phyloP scores from a whole-genome alignment of 2,113 vertebrate genomes.

The Entomyzon cyanotis region DNA sequence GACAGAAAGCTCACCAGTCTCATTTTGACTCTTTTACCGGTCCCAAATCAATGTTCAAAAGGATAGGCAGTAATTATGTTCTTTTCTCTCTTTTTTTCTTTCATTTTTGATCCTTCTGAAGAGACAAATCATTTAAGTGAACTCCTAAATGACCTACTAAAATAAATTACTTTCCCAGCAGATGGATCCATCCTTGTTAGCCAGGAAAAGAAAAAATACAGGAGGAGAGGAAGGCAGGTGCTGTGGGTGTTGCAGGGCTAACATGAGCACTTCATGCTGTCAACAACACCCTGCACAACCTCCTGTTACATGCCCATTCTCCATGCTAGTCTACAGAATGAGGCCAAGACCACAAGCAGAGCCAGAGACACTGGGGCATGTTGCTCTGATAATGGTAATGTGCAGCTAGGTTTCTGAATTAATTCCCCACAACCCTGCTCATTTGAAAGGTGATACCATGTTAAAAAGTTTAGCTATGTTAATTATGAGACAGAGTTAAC shows the following conservation, averaged over 20 bases:
- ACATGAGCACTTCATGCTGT: background rate
- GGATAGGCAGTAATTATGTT: background rate
- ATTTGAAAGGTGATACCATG: background rate
- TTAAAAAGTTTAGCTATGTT: background rate
- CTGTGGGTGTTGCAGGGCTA: background rate
- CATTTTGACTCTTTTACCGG: background rate
- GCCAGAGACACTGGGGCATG: background rate
- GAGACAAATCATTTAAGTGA: slow-evolving; percentile 2
- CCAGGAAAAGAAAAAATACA: background rate
- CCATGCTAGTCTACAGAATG: rapidly evolving
- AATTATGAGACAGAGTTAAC: background rate
- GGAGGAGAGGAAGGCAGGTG: background rate
- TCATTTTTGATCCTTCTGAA: slow-evolving; percentile 26
- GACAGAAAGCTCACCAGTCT: slow-evolving; percentile 30
- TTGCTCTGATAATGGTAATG: background rate
- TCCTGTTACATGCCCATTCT: background rate
- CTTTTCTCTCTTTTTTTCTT: background rate
- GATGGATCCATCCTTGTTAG: background rate
- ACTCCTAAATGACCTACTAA: background rate
- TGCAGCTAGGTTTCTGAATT: background rate
- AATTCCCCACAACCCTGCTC: background rate
- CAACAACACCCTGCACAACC: background rate
- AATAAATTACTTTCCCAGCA: background rate
- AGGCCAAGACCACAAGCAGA: background rate
- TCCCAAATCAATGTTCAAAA: slow-evolving; percentile 28